Evolutionary conservation across 2,113 vertebrate species (phyloP).

Genomic region (Phrynosoma platyrhinos): DNA sequence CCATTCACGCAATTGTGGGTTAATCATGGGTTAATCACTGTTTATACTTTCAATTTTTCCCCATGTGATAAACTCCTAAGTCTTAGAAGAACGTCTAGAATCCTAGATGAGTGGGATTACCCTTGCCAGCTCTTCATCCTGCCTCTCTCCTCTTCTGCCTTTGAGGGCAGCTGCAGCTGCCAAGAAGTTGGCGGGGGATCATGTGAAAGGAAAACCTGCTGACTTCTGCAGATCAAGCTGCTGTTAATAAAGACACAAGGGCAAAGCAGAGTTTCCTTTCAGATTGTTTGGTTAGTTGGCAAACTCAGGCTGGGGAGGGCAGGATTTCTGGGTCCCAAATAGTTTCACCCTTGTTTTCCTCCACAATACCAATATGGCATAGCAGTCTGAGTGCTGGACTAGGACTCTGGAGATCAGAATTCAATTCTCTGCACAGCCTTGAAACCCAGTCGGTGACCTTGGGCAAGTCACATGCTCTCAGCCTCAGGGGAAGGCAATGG

Average conservation of each 20-base stretch:
- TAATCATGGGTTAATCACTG: no score
- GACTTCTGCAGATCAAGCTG: neutral
- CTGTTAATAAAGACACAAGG: neutral
- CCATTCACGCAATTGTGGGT: no score
- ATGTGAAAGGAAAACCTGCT: neutral
- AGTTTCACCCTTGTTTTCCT: neutral
- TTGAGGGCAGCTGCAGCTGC: neutral
- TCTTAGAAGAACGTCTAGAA: neutral
- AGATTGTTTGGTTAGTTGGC: neutral
- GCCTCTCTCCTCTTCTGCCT: neutral
- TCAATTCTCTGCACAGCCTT: no score
- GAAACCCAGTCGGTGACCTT: no score
- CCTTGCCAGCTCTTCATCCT: neutral
- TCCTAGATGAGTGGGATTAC: neutral
- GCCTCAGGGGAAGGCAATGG: no score
- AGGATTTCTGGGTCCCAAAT: neutral
- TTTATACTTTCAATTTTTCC: no score
- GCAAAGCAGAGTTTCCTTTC: neutral
- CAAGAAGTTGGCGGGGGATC: neutral
- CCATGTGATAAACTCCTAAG: neutral
- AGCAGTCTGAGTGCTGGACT: no score
- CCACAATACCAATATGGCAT: neutral
- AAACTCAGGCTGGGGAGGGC: neutral
- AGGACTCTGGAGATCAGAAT: no score
- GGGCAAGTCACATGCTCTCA: no score